Evolutionary conservation across 2,113 vertebrate species (phyloP).

Genomic region (Chaetorhynchus papuensis): DNA sequence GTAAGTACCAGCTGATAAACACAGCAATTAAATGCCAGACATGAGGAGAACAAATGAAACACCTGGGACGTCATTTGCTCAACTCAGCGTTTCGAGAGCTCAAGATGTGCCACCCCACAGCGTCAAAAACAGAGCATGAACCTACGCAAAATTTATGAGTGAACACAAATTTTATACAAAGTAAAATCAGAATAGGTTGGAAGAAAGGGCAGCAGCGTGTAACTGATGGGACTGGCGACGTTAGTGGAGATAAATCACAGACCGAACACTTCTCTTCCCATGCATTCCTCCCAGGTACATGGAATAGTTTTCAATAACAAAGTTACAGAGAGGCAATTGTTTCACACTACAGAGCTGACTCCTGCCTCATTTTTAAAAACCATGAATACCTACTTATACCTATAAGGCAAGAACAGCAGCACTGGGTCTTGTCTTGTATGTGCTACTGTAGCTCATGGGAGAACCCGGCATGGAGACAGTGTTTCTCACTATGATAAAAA

Average conservation of each 20-base stretch:
- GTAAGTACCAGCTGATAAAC: background rate
- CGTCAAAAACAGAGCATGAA: background rate
- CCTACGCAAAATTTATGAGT: background rate
- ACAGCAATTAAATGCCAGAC: background rate
- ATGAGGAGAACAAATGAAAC: background rate
- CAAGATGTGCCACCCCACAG: accelerated
- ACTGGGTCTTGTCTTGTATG: accelerated
- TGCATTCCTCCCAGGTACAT: background rate
- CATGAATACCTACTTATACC: background rate
- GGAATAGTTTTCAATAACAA: background rate
- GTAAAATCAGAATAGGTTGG: background rate
- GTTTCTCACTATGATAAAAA: background rate
- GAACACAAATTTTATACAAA: background rate
- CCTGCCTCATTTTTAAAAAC: background rate
- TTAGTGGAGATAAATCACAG: background rate
- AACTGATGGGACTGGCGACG: background rate
- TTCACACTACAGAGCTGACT: background rate
- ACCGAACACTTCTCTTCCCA: background rate
- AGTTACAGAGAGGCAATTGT: background rate
- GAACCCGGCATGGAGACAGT: accelerated
- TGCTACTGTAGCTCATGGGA: background rate
- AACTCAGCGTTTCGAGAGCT: background rate
- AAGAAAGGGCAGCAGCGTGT: background rate
- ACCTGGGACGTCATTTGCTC: background rate
- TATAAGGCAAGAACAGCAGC: background rate